Evolutionary conservation across 2,113 vertebrate genomes (phyloP).

Genomic region (Cryptomyrus ogoouensis): DNA sequence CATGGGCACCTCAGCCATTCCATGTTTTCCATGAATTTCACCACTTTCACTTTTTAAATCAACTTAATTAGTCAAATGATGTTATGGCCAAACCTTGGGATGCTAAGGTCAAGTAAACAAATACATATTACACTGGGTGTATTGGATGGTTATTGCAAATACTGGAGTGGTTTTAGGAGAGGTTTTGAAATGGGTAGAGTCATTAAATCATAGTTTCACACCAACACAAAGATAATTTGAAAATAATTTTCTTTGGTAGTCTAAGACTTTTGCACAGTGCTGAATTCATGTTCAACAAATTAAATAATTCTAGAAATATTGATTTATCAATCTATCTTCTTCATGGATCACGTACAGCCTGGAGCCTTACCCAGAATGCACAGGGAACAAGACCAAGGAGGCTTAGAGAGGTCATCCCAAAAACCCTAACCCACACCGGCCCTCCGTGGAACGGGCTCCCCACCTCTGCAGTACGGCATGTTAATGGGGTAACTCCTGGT

Average conservation of each 20-base stretch:
- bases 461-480: neutral
- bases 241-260: neutral
- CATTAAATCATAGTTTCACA: neutral
- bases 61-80: neutral
- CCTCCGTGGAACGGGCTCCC: no score
- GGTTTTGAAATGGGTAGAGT: neutral
- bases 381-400: neutral
- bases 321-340: neutral
- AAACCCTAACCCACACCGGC: no score
- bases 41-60: neutral
- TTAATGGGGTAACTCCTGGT: neutral
- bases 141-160: neutral
- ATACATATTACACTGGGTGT: neutral
- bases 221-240: neutral
- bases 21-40: neutral
- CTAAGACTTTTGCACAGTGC: neutral
- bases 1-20: neutral
- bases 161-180: neutral
- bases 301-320: neutral
- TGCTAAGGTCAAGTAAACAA: neutral
- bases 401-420: neutral
- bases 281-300: neutral
- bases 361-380: neutral
- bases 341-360: neutral
- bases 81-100: neutral